phyloP scores from a whole-genome alignment of 2,113 vertebrate species.

The Alces alces region DNA sequence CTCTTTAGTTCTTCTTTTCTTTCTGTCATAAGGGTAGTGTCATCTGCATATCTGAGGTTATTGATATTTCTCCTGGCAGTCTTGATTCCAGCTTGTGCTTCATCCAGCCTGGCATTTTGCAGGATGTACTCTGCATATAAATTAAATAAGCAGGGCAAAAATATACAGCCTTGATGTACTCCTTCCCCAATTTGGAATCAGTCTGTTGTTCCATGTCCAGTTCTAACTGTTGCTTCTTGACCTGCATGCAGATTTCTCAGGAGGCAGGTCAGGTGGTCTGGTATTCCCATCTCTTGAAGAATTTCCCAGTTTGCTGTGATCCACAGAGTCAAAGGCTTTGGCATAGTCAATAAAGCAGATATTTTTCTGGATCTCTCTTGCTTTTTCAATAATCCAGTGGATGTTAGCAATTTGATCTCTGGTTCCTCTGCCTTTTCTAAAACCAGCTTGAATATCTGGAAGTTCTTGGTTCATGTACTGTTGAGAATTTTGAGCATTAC shows the following conservation, averaged over 20 bases:
- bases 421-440: not conserved
- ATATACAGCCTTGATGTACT: not conserved
- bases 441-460: not conserved
- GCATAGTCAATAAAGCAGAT: not conserved
- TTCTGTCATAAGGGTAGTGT: not conserved
- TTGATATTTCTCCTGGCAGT: not conserved
- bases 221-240: not conserved
- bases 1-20: not conserved
- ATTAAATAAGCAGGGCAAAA: not conserved
- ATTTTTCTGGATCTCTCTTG: not conserved
- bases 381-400: not conserved
- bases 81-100: not conserved
- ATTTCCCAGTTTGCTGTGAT: not conserved
- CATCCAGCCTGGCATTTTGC: not conserved
- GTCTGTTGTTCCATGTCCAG: not conserved
- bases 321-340: not conserved
- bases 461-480: not conserved
- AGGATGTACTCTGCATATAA: not conserved
- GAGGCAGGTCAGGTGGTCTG: not conserved
- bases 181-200: not conserved
- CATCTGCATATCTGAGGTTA: not conserved
- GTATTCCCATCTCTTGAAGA: not conserved
- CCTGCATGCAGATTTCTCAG: not conserved
- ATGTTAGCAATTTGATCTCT: not conserved
- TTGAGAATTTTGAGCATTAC: not conserved